Conservation (phyloP, 1,140 invertebrate species). For the Dolichoris vasculosae region DNA sequence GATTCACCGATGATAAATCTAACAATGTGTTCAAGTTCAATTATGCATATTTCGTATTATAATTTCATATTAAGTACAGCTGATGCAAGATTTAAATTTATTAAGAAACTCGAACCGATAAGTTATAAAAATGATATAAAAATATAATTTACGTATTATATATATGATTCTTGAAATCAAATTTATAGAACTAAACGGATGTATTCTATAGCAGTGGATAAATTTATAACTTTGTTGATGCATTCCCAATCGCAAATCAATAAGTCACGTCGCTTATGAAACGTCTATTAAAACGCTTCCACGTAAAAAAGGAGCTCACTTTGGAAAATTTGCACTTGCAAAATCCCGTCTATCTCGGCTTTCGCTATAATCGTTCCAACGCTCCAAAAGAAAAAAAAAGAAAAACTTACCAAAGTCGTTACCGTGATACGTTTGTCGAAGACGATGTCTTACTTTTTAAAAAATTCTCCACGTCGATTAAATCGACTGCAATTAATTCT, state of each 20-base stretch:
- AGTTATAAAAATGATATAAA: slow-evolving; percentile 34
- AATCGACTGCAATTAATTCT: slow-evolving; percentile 4
- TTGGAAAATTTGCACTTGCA: slow-evolving; percentile 30
- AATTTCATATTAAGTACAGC: not conserved
- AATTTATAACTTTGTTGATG: slow-evolving; percentile 9
- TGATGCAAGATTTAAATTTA: slow-evolving; percentile 21
- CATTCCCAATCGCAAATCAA: not conserved
- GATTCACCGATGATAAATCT: not conserved
- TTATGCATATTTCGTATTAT: not conserved
- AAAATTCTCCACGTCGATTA: not conserved
- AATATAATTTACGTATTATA: slow-evolving; percentile 27
- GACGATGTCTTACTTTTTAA: not conserved
- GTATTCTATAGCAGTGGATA: not conserved
- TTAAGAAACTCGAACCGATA: not conserved
- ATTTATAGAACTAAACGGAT: not conserved
- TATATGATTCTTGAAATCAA: slow-evolving; percentile 22
- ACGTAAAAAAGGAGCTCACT: not conserved
- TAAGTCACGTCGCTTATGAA: slow-evolving; percentile 24
- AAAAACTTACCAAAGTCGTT: not conserved
- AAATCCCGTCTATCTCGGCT: not conserved
- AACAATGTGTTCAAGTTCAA: slow-evolving; percentile 31
- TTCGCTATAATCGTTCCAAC: not conserved
- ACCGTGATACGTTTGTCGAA: not conserved
- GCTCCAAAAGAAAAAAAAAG: not conserved
- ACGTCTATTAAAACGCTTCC: not conserved